A percentile compares a stretch with the other conserved stretches of the same genome.
phyloP scores from a whole-genome alignment of 2,888 invertebrate genomes.

The Ophonus ardosiacus region DNA sequence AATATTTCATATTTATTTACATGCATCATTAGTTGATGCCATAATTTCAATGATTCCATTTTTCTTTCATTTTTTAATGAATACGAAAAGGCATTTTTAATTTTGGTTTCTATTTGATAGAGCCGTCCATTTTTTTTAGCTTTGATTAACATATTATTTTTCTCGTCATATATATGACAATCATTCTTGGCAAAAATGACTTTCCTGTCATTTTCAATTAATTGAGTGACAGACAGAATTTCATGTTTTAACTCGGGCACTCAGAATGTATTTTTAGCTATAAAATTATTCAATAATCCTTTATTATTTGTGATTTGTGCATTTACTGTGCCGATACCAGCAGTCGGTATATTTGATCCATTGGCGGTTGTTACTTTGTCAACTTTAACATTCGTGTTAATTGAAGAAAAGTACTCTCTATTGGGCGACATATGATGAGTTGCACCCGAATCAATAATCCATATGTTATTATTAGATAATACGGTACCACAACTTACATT shows the following conservation, averaged over 20 bases:
- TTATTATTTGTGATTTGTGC: too few species aligned
- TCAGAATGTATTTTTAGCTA: slow-evolving; percentile 11
- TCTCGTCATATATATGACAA: background rate
- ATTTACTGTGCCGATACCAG: too few species aligned
- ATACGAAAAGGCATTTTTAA: too few species aligned
- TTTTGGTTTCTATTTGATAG: too few species aligned
- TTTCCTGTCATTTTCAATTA: slow-evolving; percentile 1
- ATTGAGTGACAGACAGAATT: slow-evolving; percentile 14
- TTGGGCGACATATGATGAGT: slow-evolving; percentile 49
- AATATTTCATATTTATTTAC: too few species aligned
- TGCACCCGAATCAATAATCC: slow-evolving; percentile 43
- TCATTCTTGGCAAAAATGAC: slow-evolving; percentile 1
- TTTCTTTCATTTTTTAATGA: too few species aligned
- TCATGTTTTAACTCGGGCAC: background rate
- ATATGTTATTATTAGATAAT: slow-evolving; percentile 2
- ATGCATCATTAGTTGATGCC: too few species aligned
- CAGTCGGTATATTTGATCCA: too few species aligned
- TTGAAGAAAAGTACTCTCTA: slow-evolving; percentile 20
- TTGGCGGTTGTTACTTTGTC: too few species aligned
- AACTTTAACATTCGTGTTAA: slow-evolving; percentile 21
- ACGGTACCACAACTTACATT: background rate
- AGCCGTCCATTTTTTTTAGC: too few species aligned
- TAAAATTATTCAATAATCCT: background rate
- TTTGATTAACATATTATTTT: background rate
- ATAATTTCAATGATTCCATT: too few species aligned